phyloP scores from a whole-genome alignment of 2,113 vertebrate species.

The Nothobranchius kuhntae region DNA sequence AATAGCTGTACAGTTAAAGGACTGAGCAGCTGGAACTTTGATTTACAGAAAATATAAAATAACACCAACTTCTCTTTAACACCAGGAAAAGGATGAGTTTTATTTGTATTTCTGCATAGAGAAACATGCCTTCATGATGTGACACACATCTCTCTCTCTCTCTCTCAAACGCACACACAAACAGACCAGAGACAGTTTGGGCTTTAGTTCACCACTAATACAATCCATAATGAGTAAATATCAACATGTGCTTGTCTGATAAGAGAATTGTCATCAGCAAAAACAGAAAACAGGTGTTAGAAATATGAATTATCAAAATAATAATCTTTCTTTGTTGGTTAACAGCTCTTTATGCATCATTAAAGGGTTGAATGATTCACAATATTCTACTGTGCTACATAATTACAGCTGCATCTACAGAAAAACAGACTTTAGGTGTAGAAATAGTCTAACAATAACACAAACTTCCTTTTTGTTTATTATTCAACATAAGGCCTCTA shows the following conservation, averaged over 20 bases:
- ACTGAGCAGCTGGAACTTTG: background rate
- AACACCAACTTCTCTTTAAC: conserved; percentile 29
- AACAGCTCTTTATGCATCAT: conserved; percentile 36
- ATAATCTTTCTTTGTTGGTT: conserved; percentile 43
- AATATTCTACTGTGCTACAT: conserved; percentile 73
- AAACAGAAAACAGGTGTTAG: conserved; percentile 42
- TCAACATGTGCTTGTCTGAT: conserved; percentile 47
- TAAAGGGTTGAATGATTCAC: conserved; percentile 22
- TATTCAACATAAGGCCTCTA: conserved; percentile 81
- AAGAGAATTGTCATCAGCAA: conserved; percentile 18
- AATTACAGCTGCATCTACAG: conserved; percentile 65
- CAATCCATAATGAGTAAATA: conserved; percentile 35
- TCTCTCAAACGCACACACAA: too few relatives aligned
- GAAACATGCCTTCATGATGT: conserved; percentile 70
- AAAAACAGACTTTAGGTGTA: conserved; percentile 50
- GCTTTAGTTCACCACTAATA: conserved; percentile 45
- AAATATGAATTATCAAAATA: conserved; percentile 65
- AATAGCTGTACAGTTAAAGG: conserved; percentile 42
- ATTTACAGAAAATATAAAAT: conserved; percentile 8
- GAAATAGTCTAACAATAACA: conserved; percentile 50
- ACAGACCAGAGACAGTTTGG: conserved; percentile 3
- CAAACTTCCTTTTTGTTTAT: conserved; percentile 57
- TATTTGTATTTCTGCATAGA: conserved; percentile 75
- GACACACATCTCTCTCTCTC: conserved; percentile 21
- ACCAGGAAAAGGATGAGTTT: conserved; percentile 50